Evolutionary conservation across 2,888 invertebrate genomes (phyloP), one percentile per base, ranked within the genome.

Genomic region (Altica lythri): DNA sequence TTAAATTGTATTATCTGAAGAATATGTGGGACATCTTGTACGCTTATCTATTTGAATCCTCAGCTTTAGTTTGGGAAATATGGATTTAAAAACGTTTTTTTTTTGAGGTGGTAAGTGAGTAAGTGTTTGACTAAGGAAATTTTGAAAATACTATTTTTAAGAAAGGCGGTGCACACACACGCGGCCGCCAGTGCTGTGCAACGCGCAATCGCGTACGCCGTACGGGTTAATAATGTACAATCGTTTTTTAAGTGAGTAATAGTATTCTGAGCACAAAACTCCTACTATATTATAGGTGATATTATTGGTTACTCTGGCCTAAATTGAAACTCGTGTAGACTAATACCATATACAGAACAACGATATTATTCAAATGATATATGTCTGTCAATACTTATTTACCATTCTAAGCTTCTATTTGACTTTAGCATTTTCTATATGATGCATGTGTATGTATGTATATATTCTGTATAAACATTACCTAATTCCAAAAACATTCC

Each of bases 281-380:
- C 25, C 69, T 73, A 73, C 73, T n/a, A n/a, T 65, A 69, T 71
- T 70, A 62, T 71, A 71, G 67, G 64, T 68, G 68, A 71, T 68
- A 66, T 68, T 65, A 68, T 69, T 69, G 71, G 72, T 72, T 72
- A 73, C 67, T 72, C 74, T 74, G 77, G 76, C 76, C 77, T 76
- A 76, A 67, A 74, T 74, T 72, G 76, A 75, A 77, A 77, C 75
- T 74, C 72, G 69, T 74, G 72, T 77, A 77, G 76, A 75, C 75
- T 77, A 77, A 76, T 75, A 75, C 74, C 72, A 76, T 71, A 68
- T 75, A 76, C 75, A 76, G 77, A 76, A 77, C 77, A 77, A 77
- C 77, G 77, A 77, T 75, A 74, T 75, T 74, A 74, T 69, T 73
- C 70, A 74, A 71, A 73, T 74, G 71, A 75, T 72, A 72, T 68